Conservation (phyloP, 2,113 vertebrate genomes). For the Mus spicilegus region DNA sequence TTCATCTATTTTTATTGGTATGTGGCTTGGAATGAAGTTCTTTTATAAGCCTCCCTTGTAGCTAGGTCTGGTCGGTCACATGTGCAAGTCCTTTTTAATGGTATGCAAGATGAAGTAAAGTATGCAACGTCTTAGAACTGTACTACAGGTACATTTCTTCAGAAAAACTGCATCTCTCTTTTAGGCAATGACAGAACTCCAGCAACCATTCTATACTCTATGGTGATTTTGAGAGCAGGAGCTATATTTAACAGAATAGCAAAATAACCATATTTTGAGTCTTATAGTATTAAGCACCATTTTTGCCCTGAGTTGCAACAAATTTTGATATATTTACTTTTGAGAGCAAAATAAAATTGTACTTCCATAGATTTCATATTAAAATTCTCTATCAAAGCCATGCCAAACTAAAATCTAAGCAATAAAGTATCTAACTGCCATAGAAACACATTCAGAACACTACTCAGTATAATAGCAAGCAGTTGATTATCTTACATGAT, state of each 20-base stretch:
- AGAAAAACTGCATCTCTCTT: neutral
- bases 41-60: neutral
- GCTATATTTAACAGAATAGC: neutral
- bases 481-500: constrained; percentile 1
- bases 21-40: neutral
- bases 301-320: neutral
- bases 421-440: neutral
- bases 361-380: neutral
- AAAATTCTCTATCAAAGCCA: constrained; percentile 7
- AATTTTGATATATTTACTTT: neutral
- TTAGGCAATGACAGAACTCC: neutral
- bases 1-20: neutral
- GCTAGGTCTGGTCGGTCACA: neutral
- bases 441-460: neutral
- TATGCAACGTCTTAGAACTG: neutral
- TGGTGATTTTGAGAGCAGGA: neutral
- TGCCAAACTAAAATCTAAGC: constrained; percentile 19
- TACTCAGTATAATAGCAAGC: neutral
- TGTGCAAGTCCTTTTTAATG: neutral
- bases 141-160: neutral
- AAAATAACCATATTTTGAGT: neutral
- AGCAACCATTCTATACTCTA: neutral
- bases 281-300: neutral
- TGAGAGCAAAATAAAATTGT: constrained; percentile 5
- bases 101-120: neutral